Conservation (phyloP, 2,797 vertebrate species). For the Anniella stebbinsi region DNA sequence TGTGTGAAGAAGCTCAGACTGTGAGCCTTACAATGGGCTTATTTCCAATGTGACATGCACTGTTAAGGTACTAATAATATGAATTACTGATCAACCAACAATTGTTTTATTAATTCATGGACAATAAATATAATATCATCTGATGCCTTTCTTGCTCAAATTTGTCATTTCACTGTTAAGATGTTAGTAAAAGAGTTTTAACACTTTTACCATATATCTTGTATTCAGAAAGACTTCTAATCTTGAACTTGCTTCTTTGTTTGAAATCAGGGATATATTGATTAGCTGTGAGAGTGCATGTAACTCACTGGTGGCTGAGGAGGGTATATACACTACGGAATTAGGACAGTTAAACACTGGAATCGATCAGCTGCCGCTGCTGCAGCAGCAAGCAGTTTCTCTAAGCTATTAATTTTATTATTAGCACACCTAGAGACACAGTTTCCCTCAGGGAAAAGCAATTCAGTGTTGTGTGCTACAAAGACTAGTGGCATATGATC, state of each 20-base stretch:
- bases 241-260: constrained; percentile 77
- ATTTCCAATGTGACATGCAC: neutral
- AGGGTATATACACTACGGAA: constrained; percentile 78
- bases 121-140: neutral
- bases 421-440: constrained; percentile 86
- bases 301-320: constrained; percentile 76
- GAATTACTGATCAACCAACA: neutral
- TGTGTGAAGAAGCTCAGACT: neutral
- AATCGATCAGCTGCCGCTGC: constrained; percentile 78
- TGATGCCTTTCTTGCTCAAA: constrained; percentile 34
- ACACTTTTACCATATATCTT: constrained; percentile 75
- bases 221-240: constrained; percentile 80
- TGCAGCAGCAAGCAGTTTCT: constrained; percentile 86
- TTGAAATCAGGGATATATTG: constrained; percentile 83
- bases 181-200: constrained; percentile 67
- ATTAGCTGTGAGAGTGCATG: constrained; percentile 76
- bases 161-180: constrained; percentile 51
- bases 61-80: neutral
- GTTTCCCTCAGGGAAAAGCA: constrained; percentile 83
- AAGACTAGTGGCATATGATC: constrained; percentile 77
- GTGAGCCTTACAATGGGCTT: neutral
- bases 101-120: constrained; percentile 37
- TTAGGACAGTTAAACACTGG: constrained; percentile 85
- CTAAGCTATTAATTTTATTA: constrained; percentile 89
- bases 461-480: constrained; percentile 81